Percentiles rank a stretch among this genome's conserved stretches.
These are phyloP conservation scores for Bos indicus DNA, from an alignment of 2,113 vertebrate genomes.

Conservation along the genomic window DNA sequence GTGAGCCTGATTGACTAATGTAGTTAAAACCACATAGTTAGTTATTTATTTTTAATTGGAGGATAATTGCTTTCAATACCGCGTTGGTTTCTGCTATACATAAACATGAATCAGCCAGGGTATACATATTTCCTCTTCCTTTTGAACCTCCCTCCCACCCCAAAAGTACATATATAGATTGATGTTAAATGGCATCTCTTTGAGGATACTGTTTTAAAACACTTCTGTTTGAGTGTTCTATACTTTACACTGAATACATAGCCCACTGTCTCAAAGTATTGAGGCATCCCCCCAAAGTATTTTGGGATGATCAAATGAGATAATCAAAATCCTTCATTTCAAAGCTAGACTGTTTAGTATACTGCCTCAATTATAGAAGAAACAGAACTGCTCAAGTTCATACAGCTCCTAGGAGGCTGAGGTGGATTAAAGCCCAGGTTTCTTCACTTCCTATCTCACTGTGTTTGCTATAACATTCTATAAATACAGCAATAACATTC, in stretches of 20 bases:
- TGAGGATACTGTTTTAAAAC: background rate
- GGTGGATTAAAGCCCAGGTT: background rate
- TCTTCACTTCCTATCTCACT: background rate
- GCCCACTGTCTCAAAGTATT: background rate
- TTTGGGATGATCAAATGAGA: background rate
- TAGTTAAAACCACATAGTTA: background rate
- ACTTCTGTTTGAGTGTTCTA: background rate
- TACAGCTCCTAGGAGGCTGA: background rate
- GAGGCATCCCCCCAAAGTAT: background rate
- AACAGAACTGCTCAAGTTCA: background rate
- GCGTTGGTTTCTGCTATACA: background rate
- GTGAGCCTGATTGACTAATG: background rate
- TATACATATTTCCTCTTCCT: background rate
- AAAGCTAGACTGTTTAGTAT: background rate
- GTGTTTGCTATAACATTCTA: background rate
- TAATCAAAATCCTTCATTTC: background rate
- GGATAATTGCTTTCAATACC: background rate
- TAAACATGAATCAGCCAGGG: background rate
- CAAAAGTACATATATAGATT: background rate
- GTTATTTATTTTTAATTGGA: background rate
- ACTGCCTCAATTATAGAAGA: background rate
- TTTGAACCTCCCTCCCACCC: background rate
- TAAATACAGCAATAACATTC: background rate
- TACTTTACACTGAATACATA: background rate
- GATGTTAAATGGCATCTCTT: background rate